These are phyloP conservation scores for Drosophila oshimai DNA, from an alignment of 1,140 invertebrate species.

Conservation along the genomic window DNA sequence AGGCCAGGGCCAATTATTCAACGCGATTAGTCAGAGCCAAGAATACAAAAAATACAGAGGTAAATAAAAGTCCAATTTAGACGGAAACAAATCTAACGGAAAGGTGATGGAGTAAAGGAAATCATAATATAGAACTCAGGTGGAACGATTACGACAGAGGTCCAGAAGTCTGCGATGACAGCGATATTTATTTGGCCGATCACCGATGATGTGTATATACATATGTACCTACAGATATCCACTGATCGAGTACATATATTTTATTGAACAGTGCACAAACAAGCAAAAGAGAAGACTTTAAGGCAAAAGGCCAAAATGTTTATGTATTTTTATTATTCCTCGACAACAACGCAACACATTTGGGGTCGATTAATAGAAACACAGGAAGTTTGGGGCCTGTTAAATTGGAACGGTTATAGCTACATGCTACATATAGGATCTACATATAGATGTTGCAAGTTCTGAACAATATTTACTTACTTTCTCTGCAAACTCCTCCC, in stretches of 20 bases:
- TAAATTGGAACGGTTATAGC: too few relatives aligned
- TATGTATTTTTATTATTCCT: slow-evolving; percentile 37
- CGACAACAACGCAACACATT: slow-evolving; percentile 44
- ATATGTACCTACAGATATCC: neutral
- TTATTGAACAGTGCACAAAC: slow-evolving; percentile 51
- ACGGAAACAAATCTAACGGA: slow-evolving; percentile 1
- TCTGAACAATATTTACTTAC: slow-evolving; percentile 41
- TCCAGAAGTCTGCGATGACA: slow-evolving; percentile 22
- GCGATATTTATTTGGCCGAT: slow-evolving; percentile 41
- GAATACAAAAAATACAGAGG: neutral
- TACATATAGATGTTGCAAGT: neutral
- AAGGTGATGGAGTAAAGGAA: slow-evolving; percentile 38
- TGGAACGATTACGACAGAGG: slow-evolving; percentile 26
- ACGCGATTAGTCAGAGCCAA: slow-evolving; percentile 60
- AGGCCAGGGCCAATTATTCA: slow-evolving; percentile 18
- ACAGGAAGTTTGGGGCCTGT: slow-evolving; percentile 55
- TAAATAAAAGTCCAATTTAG: slow-evolving; percentile 10
- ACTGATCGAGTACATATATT: slow-evolving; percentile 25
- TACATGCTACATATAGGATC: too few relatives aligned
- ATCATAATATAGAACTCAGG: slow-evolving; percentile 27
- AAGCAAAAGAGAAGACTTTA: slow-evolving; percentile 49
- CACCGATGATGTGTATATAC: slow-evolving; percentile 14
- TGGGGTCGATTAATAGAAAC: slow-evolving; percentile 64
- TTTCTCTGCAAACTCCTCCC: slow-evolving; percentile 79
- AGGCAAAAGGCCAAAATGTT: slow-evolving; percentile 54